Percentiles rank a stretch among this genome's conserved stretches.
phyloP scores from a whole-genome alignment of 2,888 invertebrate species.

The Drosophila cracens region DNA sequence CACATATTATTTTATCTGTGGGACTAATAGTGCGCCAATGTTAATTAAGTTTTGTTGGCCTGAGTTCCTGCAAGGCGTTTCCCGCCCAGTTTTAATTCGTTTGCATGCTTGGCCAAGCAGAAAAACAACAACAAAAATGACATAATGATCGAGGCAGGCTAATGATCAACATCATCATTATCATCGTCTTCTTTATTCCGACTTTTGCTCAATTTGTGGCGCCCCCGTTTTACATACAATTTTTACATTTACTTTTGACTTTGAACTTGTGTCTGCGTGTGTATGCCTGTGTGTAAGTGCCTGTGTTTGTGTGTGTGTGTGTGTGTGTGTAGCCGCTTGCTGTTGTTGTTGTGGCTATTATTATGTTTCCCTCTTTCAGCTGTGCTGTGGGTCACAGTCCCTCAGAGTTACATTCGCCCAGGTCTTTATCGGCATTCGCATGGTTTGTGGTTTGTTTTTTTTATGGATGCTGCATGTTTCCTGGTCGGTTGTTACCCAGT shows the following conservation, averaged over 20 bases:
- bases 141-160: slow-evolving; percentile 62
- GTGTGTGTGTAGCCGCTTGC: background rate
- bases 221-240: slow-evolving; percentile 45
- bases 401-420: slow-evolving; percentile 21
- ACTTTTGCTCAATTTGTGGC: slow-evolving; percentile 51
- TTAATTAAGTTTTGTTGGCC: slow-evolving; percentile 72
- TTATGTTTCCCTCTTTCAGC: slow-evolving; percentile 13
- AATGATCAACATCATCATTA: slow-evolving; percentile 40
- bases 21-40: slow-evolving; percentile 43
- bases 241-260: slow-evolving; percentile 53
- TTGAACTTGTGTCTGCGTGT: slow-evolving; percentile 55
- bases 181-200: slow-evolving; percentile 17
- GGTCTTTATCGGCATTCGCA: slow-evolving; percentile 32
- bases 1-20: background rate
- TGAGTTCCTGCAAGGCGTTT: slow-evolving; percentile 41
- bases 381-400: slow-evolving; percentile 25
- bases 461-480: slow-evolving; percentile 42
- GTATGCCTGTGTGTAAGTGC: background rate
- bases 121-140: slow-evolving; percentile 71
- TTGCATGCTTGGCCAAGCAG: slow-evolving; percentile 76
- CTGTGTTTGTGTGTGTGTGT: background rate
- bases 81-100: slow-evolving; percentile 66
- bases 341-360: slow-evolving; percentile 22
- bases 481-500: slow-evolving; percentile 46
- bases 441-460: background rate